A percentile compares a stretch with the other conserved stretches of the same genome.
These are phyloP conservation scores for Cistogaster globosa DNA, from an alignment of 2,888 invertebrate genomes.

Conservation along the genomic window DNA sequence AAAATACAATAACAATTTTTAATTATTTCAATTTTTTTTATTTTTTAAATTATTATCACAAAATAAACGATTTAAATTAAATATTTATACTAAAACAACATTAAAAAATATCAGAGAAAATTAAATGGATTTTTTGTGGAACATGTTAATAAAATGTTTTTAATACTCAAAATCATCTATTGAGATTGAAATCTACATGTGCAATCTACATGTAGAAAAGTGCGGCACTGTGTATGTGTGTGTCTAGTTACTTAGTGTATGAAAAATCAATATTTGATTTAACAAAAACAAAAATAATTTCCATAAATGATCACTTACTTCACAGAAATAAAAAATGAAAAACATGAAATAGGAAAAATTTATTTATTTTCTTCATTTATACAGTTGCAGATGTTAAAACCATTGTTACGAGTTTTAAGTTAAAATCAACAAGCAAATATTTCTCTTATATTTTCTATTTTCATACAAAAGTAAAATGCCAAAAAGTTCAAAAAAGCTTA, in stretches of 20 bases:
- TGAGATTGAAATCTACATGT: neutral
- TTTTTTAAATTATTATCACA: neutral
- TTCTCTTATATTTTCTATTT: neutral
- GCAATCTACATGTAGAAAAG: neutral
- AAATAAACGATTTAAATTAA: neutral
- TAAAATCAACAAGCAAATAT: neutral
- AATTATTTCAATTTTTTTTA: neutral
- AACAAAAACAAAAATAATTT: conserved; percentile 24
- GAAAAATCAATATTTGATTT: conserved; percentile 57
- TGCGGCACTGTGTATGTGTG: neutral
- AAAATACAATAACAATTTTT: too few species aligned
- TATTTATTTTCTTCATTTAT: conserved; percentile 8
- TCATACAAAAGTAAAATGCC: neutral
- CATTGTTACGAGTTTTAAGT: neutral
- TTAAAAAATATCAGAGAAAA: conserved; percentile 35
- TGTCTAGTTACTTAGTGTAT: conserved; percentile 7
- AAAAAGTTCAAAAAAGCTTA: neutral
- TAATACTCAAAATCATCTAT: neutral
- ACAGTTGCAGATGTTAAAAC: neutral
- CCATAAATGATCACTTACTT: neutral
- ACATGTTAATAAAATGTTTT: conserved; percentile 46
- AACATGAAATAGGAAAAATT: conserved; percentile 24
- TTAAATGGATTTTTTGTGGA: conserved; percentile 11
- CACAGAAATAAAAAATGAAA: neutral
- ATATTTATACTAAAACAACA: conserved; percentile 31